A percentile compares a stretch with the other conserved stretches of the same genome.
phyloP scores from a whole-genome alignment of 2,888 invertebrate species.

The Pheosia tremula region DNA sequence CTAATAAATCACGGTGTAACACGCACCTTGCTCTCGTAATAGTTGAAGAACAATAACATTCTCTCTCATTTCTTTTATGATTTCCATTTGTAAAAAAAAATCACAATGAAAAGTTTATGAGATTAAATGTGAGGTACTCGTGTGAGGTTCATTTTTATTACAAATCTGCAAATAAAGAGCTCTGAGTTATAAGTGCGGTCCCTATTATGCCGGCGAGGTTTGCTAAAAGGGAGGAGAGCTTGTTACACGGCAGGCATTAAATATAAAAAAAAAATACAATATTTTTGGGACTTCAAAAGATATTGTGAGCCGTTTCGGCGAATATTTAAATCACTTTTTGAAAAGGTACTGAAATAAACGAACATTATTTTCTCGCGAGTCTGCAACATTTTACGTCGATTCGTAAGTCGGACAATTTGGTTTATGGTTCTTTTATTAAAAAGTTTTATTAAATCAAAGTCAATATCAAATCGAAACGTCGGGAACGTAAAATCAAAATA shows the following conservation, averaged over 20 bases:
- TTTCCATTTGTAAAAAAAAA: conserved; percentile 1
- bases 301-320: neutral
- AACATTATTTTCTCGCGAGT: too few relatives aligned
- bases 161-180: conserved; percentile 15
- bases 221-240: conserved; percentile 13
- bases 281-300: neutral
- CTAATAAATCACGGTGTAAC: neutral
- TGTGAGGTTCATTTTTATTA: conserved; percentile 12
- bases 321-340: neutral
- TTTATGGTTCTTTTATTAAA: too few relatives aligned
- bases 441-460: too few relatives aligned
- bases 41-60: neutral
- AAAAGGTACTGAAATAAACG: too few relatives aligned
- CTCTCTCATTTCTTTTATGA: neutral
- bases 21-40: neutral
- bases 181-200: conserved; percentile 16
- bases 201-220: conserved; percentile 12
- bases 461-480: too few relatives aligned
- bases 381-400: too few relatives aligned
- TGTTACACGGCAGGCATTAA: conserved; percentile 5
- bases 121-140: conserved; percentile 12
- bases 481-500: too few relatives aligned
- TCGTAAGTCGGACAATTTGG: too few relatives aligned
- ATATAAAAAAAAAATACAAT: neutral
- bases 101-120: conserved; percentile 12